These are phyloP conservation scores for Hemiscyllium ocellatum DNA, from an alignment of 2,113 vertebrate genomes.

Conservation along the genomic window DNA sequence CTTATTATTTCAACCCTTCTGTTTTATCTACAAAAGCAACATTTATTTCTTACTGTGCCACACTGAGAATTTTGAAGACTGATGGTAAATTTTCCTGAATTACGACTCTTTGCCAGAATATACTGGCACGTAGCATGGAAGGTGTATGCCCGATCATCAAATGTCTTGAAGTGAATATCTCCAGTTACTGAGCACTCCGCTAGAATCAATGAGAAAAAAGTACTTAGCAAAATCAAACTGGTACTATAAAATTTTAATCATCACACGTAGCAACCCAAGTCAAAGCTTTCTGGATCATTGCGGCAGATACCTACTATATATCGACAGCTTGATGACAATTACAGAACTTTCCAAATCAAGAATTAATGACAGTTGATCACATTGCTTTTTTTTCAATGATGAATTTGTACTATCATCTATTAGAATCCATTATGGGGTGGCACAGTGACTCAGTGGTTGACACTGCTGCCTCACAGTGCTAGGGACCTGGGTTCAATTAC, in stretches of 20 bases:
- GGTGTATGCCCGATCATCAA: conserved; percentile 79
- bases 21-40: background rate
- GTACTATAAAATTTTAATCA: background rate
- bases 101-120: conserved; percentile 79
- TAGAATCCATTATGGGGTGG: background rate
- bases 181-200: conserved; percentile 90
- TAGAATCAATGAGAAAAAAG: conserved; percentile 45
- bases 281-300: background rate
- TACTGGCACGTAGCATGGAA: conserved; percentile 87
- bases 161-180: conserved; percentile 82
- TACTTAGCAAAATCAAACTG: background rate
- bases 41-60: conserved; percentile 67
- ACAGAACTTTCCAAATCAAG: background rate
- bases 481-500: too few species aligned
- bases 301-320: background rate
- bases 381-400: background rate
- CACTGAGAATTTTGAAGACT: conserved; percentile 82
- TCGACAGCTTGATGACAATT: background rate
- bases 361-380: background rate
- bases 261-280: background rate
- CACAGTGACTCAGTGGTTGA: too few species aligned
- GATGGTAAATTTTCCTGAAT: conserved; percentile 71
- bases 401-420: background rate
- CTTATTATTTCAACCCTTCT: background rate
- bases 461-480: too few species aligned